Evolutionary conservation across 1,140 invertebrate genomes (phyloP).

Genomic region (Lutraria rhynchaena): DNA sequence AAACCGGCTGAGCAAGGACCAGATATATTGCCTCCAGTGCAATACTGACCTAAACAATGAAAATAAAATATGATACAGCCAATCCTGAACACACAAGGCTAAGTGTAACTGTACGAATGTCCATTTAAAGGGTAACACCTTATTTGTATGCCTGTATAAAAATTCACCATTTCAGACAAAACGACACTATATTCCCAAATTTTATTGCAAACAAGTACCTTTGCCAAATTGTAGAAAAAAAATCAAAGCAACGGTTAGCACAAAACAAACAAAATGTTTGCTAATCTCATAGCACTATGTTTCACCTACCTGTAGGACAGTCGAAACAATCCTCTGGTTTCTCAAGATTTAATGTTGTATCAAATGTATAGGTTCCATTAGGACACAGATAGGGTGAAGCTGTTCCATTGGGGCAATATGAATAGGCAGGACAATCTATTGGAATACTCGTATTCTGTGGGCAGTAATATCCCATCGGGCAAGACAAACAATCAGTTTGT

Average conservation of each 20-base stretch:
- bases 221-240: too few species aligned
- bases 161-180: too few species aligned
- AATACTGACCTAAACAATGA: constrained; percentile 76
- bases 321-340: constrained; percentile 66
- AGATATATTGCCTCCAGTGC: constrained; percentile 73
- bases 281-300: constrained; percentile 6
- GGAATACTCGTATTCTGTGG: constrained; percentile 71
- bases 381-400: constrained; percentile 70
- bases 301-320: constrained; percentile 73
- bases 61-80: too few species aligned
- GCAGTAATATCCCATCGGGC: constrained; percentile 75
- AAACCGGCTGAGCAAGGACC: constrained; percentile 77
- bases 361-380: constrained; percentile 75
- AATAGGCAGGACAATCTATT: constrained; percentile 70
- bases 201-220: too few species aligned
- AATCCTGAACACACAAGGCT: too few species aligned
- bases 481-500: constrained; percentile 65
- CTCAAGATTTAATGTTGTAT: constrained; percentile 64
- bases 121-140: too few species aligned
- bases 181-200: too few species aligned
- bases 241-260: too few species aligned
- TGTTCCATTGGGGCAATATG: constrained; percentile 76
- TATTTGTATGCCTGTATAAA: too few species aligned
- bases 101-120: too few species aligned
- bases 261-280: background rate